These are phyloP conservation scores for Lepidothrix coronata DNA, from an alignment of 2,113 vertebrate species.

Conservation along the genomic window DNA sequence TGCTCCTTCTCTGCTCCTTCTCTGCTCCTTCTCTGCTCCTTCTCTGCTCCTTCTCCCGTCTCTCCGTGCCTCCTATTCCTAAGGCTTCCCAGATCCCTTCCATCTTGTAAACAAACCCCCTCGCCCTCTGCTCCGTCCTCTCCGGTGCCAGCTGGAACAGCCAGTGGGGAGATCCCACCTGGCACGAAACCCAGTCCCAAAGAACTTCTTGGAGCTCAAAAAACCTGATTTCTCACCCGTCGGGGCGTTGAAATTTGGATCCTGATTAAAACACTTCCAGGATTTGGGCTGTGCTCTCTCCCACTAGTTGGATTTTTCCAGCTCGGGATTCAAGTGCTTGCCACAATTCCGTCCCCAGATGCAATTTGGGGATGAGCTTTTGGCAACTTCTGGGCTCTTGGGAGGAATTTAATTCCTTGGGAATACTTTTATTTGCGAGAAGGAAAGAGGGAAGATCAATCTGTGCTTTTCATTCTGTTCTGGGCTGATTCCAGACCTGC, in stretches of 20 bases:
- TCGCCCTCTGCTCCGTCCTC: background rate
- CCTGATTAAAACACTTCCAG: background rate
- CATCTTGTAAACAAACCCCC: background rate
- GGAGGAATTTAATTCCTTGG: background rate
- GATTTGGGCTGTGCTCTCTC: background rate
- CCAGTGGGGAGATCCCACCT: background rate
- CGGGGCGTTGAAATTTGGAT: background rate
- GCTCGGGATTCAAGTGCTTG: background rate
- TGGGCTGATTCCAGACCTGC: background rate
- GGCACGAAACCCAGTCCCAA: background rate
- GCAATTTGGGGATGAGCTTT: background rate
- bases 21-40: background rate
- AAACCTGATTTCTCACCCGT: background rate
- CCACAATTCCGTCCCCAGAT: background rate
- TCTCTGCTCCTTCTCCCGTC: background rate
- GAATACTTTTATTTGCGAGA: background rate
- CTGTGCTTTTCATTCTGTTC: background rate
- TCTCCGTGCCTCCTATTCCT: background rate
- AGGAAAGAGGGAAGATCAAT: background rate
- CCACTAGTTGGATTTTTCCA: background rate
- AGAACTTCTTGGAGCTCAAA: background rate
- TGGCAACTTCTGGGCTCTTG: background rate
- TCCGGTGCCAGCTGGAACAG: background rate
- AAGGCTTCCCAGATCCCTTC: background rate
- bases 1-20: background rate